These are phyloP conservation scores for Mythimna lalbum DNA, from an alignment of 2,888 invertebrate genomes.

Conservation along the genomic window DNA sequence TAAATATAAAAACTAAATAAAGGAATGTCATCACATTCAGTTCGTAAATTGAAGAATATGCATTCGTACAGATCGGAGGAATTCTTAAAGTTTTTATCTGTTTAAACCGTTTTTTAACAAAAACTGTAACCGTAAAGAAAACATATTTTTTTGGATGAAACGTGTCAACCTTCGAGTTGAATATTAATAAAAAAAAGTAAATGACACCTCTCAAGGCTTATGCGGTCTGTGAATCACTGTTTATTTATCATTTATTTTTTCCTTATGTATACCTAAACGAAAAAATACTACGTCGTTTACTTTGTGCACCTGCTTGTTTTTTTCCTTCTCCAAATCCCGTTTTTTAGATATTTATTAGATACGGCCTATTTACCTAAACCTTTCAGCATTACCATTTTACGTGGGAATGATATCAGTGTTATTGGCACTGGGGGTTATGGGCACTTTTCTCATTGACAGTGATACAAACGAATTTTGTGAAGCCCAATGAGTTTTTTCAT, in stretches of 20 bases:
- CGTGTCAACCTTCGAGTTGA: conserved; percentile 55
- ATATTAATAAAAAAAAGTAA: conserved; percentile 57
- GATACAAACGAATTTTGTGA: not conserved
- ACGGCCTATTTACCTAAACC: not conserved
- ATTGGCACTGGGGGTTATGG: not conserved
- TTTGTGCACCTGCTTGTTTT: conserved; percentile 4
- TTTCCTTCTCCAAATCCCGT: not conserved
- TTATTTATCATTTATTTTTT: conserved; percentile 34
- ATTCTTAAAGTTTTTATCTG: conserved; percentile 25
- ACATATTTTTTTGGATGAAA: conserved; percentile 33
- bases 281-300: not conserved
- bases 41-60: conserved; percentile 29
- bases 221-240: conserved; percentile 51
- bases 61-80: conserved; percentile 6
- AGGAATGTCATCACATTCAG: conserved; percentile 23
- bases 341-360: too few relatives aligned
- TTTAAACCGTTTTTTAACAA: conserved; percentile 39
- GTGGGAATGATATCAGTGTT: not conserved
- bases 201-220: conserved; percentile 50
- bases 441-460: not conserved
- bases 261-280: conserved; percentile 22
- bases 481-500: too few relatives aligned
- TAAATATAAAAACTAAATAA: not conserved
- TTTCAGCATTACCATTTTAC: not conserved
- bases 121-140: conserved; percentile 42